phyloP scores from a whole-genome alignment of 2,888 invertebrate species.

The Acheta domesticus region DNA sequence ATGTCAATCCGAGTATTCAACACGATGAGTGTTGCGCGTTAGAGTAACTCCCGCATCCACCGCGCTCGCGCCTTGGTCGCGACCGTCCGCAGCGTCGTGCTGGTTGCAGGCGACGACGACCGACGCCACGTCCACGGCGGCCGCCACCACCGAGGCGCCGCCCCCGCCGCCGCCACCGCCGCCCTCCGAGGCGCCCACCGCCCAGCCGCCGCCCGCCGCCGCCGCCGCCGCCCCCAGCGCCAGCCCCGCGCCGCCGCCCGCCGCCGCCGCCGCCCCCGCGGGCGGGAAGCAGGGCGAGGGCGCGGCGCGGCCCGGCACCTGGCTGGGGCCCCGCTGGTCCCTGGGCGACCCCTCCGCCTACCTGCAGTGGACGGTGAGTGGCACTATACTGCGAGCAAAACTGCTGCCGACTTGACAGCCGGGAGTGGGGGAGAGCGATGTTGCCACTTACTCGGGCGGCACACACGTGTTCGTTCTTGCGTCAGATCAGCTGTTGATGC shows the following conservation, averaged over 20 bases:
- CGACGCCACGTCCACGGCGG: neutral
- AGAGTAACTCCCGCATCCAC: no score
- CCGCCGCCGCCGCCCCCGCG: slow-evolving; percentile 37
- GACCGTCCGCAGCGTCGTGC: no score
- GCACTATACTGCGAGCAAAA: no score
- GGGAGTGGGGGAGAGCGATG: no score
- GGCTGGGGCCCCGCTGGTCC: slow-evolving; percentile 61
- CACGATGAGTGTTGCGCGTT: no score
- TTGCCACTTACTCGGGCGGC: no score
- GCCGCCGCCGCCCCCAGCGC: slow-evolving; percentile 40
- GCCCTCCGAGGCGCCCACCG: slow-evolving; percentile 45
- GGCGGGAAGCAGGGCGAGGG: slow-evolving; percentile 39
- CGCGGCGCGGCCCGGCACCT: slow-evolving; percentile 48
- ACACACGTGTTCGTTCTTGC: no score
- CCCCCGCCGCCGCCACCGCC: slow-evolving; percentile 36
- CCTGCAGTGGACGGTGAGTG: slow-evolving; percentile 64
- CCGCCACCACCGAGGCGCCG: slow-evolving; percentile 38
- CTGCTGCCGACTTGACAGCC: no score
- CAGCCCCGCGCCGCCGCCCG: slow-evolving; percentile 44
- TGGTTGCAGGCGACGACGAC: neutral
- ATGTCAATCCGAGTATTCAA: no score
- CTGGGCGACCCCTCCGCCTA: slow-evolving; percentile 63
- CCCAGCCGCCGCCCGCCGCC: slow-evolving; percentile 38
- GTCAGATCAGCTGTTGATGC: no score
- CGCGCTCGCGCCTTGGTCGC: no score